Base-by-base conservation (phyloP, 2,113 vertebrate species). In the Caracal caracal region DNA sequence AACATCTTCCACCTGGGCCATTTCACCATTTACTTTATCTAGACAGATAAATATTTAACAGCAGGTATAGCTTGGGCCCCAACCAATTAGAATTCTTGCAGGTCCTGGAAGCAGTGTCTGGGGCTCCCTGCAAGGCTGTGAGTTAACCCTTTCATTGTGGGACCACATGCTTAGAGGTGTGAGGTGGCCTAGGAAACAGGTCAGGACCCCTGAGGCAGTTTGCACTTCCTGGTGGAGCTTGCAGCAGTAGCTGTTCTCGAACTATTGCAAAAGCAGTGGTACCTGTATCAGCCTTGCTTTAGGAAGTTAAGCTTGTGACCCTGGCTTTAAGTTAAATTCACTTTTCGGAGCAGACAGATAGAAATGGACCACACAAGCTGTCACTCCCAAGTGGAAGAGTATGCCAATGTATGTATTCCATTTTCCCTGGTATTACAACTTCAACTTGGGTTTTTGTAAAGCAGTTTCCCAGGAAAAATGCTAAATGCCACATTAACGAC, bases 391-490 rank as follows among this genome's bases (percentile, higher is more conserved):
- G 30, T 5, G 28, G 24, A 86, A 95, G 71, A 51, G 8, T 1
- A 17, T 28, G 40, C 16, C 17, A 33, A 61, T 19, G 3, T 68
- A 70, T 95, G 35, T 80, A 40, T 63, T 87, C 61, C 40, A 17
- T 82, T 70, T 97, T 78, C 47, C 37, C 24, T 65, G 5, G 22
- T n/a, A 73, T 56, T 86, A 59, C 2, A 75, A 66, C 47, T 94
- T 78, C 17, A 80, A 37, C 70, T 47, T 70, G 7, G 19, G 6
- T 84, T 68, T 94, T 89, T n/a, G 22, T 2, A 47, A 95, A 51
- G 49, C 59, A 86, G 26, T 88, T 97, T 96, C n/a, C 43, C 37
- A 92, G 61, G 70, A n/a, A 87, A 88, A 96, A 95, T 66, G 35
- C 40, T 94, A 93, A 90, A 43, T 71, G 78, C 35, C n/a, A 70